Evolutionary conservation across 2,113 vertebrate species (phyloP), one percentile per base, ranked within the genome.

Genomic region (Mungos mungo): DNA sequence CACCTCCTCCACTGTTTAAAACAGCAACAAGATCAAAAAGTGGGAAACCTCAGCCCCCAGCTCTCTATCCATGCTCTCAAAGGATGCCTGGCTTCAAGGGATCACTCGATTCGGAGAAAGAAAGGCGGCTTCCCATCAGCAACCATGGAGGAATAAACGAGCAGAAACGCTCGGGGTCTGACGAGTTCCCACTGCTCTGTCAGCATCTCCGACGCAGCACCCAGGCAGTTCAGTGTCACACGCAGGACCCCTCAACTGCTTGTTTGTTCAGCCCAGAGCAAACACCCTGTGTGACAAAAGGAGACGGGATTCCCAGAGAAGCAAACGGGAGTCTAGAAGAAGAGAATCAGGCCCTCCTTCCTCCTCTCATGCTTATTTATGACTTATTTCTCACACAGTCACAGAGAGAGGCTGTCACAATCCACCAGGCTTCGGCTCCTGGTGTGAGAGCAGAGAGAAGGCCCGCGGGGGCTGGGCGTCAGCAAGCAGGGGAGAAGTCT

Each of bases 381-480:
- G 72, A 68, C 52, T 68, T 29, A 33, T n/a, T 52, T 35, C 54
- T 63, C 29, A 1, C 2, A 11, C 8, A 65, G 83, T 74, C 83
- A 76, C 65, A 83, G 16, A 63, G 63, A n/a, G 33, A 27, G 47
- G 31, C 21, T 0, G 0, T 1, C 38, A 57, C 18, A 23, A 45
- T 13, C 33, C 14, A 19, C 66, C 18, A 12, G 52, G 45, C 23
- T 12, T 29, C 7, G 0, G 65, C 47, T 81, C 68, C 63, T 38
- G 3, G 41, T 9, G 6, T 38, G 1, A 47, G 21, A 88, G 71
- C 41, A 18, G 2, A 76, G 23, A 41, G 6, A 18, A 72, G 21
- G 50, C 45, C 65, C 25, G 19, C 63, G 66, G 47, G 11, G 41
- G 52, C 16, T 0, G 1, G 0, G 5, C 14, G 2, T 7, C 0